Evolutionary conservation across 2,113 vertebrate genomes (phyloP).

Genomic region (Lynx canadensis): DNA sequence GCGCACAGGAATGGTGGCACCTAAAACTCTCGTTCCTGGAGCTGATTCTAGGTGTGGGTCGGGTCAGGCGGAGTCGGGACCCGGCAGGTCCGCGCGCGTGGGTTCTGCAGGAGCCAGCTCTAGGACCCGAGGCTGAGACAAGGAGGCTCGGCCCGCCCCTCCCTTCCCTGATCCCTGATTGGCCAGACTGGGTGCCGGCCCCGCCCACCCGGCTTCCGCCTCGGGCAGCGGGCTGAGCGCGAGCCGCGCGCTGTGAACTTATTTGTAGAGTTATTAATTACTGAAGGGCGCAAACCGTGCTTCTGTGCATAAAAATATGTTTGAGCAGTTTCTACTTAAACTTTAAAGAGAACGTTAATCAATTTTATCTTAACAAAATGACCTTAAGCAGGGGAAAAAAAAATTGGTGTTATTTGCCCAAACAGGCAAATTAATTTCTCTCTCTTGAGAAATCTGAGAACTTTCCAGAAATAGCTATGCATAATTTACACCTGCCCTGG

Average conservation of each 20-base stretch:
- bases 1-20: not conserved
- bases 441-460: conserved; percentile 76
- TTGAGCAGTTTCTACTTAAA: conserved; percentile 82
- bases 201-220: not conserved
- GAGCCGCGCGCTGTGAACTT: not conserved
- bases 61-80: rapidly evolving
- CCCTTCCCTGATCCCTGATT: conserved; percentile 15
- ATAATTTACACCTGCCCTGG: conserved; percentile 75
- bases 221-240: not conserved
- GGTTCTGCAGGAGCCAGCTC: rapidly evolving
- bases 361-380: conserved; percentile 80
- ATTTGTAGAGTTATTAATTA: conserved; percentile 81
- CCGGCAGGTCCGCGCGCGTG: rapidly evolving
- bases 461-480: conserved; percentile 77
- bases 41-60: not conserved
- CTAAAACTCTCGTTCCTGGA: not conserved
- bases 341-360: conserved; percentile 80
- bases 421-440: conserved; percentile 74
- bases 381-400: conserved; percentile 76
- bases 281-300: conserved; percentile 77
- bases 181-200: not conserved
- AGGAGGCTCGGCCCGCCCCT: not conserved
- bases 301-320: conserved; percentile 82
- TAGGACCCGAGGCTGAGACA: rapidly evolving
- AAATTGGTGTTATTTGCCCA: conserved; percentile 78